These are phyloP conservation scores for Mustelus asterias DNA, from an alignment of 2,113 vertebrate species.

Conservation along the genomic window DNA sequence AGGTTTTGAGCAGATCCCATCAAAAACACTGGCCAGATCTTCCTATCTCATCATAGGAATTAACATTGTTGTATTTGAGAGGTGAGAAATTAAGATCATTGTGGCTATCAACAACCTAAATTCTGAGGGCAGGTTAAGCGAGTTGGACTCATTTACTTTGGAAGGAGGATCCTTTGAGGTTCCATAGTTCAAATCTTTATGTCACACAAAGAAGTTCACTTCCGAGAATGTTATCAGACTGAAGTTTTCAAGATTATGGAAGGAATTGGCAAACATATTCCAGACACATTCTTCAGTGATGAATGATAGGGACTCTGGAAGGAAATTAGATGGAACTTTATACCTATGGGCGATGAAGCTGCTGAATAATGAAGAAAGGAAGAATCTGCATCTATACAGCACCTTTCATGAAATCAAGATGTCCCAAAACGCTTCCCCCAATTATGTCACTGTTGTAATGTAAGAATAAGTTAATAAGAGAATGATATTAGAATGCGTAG, in stretches of 20 bases:
- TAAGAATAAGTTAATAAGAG: not conserved
- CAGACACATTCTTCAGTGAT: not conserved
- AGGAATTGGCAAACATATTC: slow-evolving; percentile 3
- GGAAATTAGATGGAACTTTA: not conserved
- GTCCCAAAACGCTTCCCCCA: not conserved
- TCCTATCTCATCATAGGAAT: not conserved
- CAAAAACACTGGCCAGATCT: not conserved
- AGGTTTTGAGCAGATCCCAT: not conserved
- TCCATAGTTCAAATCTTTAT: no score
- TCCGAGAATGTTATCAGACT: not conserved
- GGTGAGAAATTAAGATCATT: not conserved
- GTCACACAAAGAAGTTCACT: no score
- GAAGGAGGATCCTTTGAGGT: not conserved
- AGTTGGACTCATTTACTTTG: not conserved
- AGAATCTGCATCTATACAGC: not conserved
- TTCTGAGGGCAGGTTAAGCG: not conserved
- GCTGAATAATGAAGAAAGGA: slow-evolving; percentile 3
- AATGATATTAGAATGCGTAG: not conserved
- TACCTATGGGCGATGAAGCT: not conserved
- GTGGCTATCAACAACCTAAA: not conserved
- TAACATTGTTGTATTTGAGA: not conserved
- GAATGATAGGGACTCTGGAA: not conserved
- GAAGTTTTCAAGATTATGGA: slow-evolving; percentile 7
- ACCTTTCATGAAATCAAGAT: not conserved
- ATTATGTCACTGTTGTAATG: not conserved